Evolutionary conservation across 2,797 vertebrate species (phyloP).

Genomic region (Gymnoscopelus microlampas): DNA sequence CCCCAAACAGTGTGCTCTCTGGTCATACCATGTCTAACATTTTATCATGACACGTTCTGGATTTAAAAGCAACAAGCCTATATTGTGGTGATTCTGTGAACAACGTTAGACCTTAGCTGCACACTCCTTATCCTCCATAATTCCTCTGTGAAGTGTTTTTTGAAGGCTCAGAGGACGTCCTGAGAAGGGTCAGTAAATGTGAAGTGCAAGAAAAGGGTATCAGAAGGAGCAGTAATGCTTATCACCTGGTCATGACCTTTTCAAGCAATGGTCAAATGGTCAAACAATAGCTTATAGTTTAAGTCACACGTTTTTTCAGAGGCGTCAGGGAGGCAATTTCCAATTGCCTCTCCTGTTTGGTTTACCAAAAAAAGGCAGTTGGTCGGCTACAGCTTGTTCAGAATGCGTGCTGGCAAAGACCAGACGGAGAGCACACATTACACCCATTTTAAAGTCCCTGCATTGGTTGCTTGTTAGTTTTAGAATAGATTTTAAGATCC

Average conservation of each 20-base stretch:
- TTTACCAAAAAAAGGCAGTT: too few species aligned
- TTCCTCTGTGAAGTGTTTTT: slow-evolving; percentile 44
- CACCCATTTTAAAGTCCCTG: too few species aligned
- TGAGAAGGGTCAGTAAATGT: slow-evolving; percentile 69
- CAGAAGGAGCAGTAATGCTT: slow-evolving; percentile 49
- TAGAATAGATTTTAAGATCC: too few species aligned
- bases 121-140: slow-evolving; percentile 12
- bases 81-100: slow-evolving; percentile 18
- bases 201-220: slow-evolving; percentile 64
- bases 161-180: slow-evolving; percentile 48
- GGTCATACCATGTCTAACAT: neutral
- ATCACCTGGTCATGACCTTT: slow-evolving; percentile 60
- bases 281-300: slow-evolving; percentile 58
- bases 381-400: too few species aligned
- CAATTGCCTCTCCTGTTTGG: too few species aligned
- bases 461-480: too few species aligned
- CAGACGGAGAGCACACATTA: too few species aligned
- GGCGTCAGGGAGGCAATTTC: too few species aligned
- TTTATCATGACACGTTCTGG: neutral
- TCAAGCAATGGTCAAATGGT: slow-evolving; percentile 31
- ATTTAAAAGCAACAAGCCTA: slow-evolving; percentile 25
- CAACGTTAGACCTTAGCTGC: slow-evolving; percentile 36
- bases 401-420: too few species aligned
- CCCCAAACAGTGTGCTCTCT: neutral
- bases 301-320: slow-evolving; percentile 25